Evolutionary conservation across 2,797 vertebrate species (phyloP).

Genomic region (Lithobates pipiens): DNA sequence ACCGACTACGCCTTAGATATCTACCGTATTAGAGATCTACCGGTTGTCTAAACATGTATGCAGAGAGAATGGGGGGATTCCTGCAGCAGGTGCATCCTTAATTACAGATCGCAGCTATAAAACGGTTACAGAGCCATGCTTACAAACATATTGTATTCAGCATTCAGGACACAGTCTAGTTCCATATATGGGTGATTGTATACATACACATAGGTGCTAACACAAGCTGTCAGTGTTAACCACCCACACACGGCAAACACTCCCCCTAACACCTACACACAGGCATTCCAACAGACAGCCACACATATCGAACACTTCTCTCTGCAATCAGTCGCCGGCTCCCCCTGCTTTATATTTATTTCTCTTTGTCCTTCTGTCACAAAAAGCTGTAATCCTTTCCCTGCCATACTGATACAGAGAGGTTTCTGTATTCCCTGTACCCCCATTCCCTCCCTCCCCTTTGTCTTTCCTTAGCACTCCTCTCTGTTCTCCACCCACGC

Average conservation of each 20-base stretch:
- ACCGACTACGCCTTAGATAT: too few relatives aligned
- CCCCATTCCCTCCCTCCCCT: slow-evolving; percentile 24
- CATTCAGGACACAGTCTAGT: slow-evolving; percentile 17
- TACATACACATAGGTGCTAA: slow-evolving; percentile 62
- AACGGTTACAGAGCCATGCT: slow-evolving; percentile 21
- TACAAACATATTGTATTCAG: slow-evolving; percentile 22
- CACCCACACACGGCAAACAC: slow-evolving; percentile 46
- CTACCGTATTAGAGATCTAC: too few relatives aligned
- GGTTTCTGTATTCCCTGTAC: slow-evolving; percentile 51
- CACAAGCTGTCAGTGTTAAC: slow-evolving; percentile 57
- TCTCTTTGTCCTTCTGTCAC: slow-evolving; percentile 61
- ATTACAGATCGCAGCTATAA: not conserved
- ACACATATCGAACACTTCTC: slow-evolving; percentile 53
- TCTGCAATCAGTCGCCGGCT: slow-evolving; percentile 44
- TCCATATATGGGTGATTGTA: slow-evolving; percentile 49
- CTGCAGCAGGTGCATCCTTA: too few relatives aligned
- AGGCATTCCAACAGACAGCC: slow-evolving; percentile 49
- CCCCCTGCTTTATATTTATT: slow-evolving; percentile 52
- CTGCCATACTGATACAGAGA: slow-evolving; percentile 59
- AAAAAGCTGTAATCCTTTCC: slow-evolving; percentile 61
- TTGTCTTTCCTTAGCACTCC: slow-evolving; percentile 40
- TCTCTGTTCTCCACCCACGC: slow-evolving; percentile 56
- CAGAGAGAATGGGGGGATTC: too few relatives aligned
- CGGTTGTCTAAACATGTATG: too few relatives aligned
- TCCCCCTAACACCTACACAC: slow-evolving; percentile 56